Evolutionary conservation across 2,888 invertebrate species (phyloP), one percentile per base, ranked within the genome.

Genomic region (Leptinotarsa tumamoca): DNA sequence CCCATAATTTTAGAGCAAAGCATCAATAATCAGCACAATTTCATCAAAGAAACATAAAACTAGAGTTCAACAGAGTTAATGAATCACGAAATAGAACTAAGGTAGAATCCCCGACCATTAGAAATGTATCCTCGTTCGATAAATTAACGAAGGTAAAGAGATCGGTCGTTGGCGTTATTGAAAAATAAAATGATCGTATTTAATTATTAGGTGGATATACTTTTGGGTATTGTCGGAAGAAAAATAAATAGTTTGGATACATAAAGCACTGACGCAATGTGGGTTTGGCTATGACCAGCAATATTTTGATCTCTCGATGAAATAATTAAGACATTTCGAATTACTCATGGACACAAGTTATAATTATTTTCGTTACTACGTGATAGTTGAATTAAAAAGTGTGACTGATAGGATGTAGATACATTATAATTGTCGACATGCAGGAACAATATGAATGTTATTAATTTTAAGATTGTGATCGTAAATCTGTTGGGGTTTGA

Each of bases 61-160:
- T 54, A 23, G n/a, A 27, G 18, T 27, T 49, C 27, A 33, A 18
- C n/a, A 33, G 33, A 33, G 7, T 33, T 72, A 72, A 72, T 68
- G 49, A n/a, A 67, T 72, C 72, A 72, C 72, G 72, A 72, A 67
- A 56, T 49, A 49, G 58, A 72, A 33, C 61, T 68, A n/a, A 68
- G 17, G 68, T 68, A 68, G 72, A 72, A 21, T 67, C 67, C 23
- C 17, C n/a, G 21, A 17, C 50, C 72, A 68, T 72, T 68, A 72
- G 68, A 72, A 72, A 72, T 68, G 27, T 49, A 72, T 72, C 68
- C 67, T 58, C 21, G 23, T 58, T 72, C 43, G 43, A 56, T 72
- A 68, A 72, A 72, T 67, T 61, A 50, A 33, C 21, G 49, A 52
- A 15, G 3, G n/a, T 72, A 67, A 72, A 21, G 67, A 72, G 72